Percentiles rank a stretch among this genome's conserved stretches.
Conservation (phyloP, 1,140 invertebrate genomes). For the Brachionus calyciflorus region DNA sequence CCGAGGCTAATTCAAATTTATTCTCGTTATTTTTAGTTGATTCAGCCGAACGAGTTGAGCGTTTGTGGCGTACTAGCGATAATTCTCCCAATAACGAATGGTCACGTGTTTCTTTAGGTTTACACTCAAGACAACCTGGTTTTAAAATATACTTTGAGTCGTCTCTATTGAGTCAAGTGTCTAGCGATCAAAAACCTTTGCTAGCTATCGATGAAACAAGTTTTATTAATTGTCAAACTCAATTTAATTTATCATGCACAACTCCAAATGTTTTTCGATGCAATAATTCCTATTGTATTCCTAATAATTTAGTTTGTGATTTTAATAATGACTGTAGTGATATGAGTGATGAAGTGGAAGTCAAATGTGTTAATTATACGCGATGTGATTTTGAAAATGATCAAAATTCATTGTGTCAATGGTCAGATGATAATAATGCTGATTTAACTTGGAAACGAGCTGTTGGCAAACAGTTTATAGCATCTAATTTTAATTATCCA, state of each 20-base stretch:
- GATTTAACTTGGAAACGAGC: conserved; percentile 27
- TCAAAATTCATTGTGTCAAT: conserved; percentile 17
- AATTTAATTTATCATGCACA: conserved; percentile 8
- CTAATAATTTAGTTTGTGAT: conserved; percentile 6
- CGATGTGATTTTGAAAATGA: conserved; percentile 41
- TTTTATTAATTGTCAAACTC: conserved; percentile 30
- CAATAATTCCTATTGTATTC: conserved; percentile 13
- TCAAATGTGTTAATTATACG: not conserved
- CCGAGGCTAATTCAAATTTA: not conserved
- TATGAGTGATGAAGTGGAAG: conserved; percentile 22
- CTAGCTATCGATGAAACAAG: not conserved
- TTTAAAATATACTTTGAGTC: conserved; percentile 37
- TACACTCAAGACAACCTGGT: not conserved
- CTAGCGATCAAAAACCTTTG: not conserved
- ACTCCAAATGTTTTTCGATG: not conserved
- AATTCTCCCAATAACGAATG: not conserved
- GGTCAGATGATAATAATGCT: conserved; percentile 29
- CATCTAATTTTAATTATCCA: not conserved
- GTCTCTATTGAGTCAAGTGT: not conserved
- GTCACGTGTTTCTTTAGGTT: not conserved
- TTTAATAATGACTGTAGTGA: conserved; percentile 39
- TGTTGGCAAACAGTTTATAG: conserved; percentile 1
- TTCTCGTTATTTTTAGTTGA: not conserved
- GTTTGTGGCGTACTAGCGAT: not conserved
- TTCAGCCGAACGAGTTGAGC: not conserved